A percentile compares a stretch with the other conserved stretches of the same genome.
Conservation (phyloP, 1,140 invertebrate species). For the Paramacrobiotus metropolitanus region DNA sequence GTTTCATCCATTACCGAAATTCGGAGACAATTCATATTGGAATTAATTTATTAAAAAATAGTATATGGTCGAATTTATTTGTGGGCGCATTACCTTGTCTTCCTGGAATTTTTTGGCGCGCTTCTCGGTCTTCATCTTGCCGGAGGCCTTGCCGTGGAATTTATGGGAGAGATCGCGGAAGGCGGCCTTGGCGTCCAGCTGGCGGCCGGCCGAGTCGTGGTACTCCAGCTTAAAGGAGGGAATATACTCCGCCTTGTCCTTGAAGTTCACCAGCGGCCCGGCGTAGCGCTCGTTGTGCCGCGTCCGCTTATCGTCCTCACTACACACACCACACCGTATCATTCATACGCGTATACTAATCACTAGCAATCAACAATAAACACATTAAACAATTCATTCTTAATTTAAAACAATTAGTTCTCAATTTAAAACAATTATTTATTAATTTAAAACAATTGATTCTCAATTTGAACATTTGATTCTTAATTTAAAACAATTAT, state of each 20-base stretch:
- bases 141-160: slow-evolving; percentile 96
- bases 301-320: slow-evolving; percentile 53
- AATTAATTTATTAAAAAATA: too few species aligned
- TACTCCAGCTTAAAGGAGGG: slow-evolving; percentile 93
- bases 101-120: slow-evolving; percentile 81
- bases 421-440: too few species aligned
- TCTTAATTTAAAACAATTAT: too few species aligned
- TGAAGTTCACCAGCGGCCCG: slow-evolving; percentile 71
- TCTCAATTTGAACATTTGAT: too few species aligned
- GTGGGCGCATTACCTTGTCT: slow-evolving; percentile 64
- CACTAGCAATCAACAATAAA: too few species aligned
- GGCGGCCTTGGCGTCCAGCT: slow-evolving; percentile 80
- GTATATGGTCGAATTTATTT: too few species aligned
- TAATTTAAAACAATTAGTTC: too few species aligned
- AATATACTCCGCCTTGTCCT: slow-evolving; percentile 73
- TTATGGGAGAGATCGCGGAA: slow-evolving; percentile 57
- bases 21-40: too few species aligned
- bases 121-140: slow-evolving; percentile 96
- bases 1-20: too few species aligned
- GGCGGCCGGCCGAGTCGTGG: slow-evolving; percentile 76
- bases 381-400: too few species aligned
- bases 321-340: slow-evolving; percentile 20
- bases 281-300: slow-evolving; percentile 51
- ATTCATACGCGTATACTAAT: slow-evolving; percentile 6
- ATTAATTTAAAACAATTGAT: too few species aligned